Conservation (phyloP, 2,888 invertebrate species). For the Iselma pallidipennis region DNA sequence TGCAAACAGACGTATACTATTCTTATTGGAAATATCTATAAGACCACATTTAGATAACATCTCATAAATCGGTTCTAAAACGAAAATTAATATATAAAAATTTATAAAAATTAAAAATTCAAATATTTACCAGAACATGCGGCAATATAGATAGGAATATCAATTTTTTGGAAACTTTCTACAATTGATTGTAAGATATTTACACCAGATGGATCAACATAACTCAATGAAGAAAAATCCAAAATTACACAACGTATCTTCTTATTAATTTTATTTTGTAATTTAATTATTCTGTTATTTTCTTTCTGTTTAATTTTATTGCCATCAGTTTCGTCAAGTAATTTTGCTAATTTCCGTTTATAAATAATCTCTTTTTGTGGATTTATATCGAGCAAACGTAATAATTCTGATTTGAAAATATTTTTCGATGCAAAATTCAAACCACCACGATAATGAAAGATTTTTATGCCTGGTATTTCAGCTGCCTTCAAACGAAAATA, state of each 20-base stretch:
- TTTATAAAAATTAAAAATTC: neutral
- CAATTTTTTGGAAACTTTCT: conserved; percentile 59
- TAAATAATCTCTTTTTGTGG: conserved; percentile 56
- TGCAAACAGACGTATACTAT: conserved; percentile 61
- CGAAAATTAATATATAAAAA: no score
- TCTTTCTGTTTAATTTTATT: neutral
- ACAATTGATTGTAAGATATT: conserved; percentile 58
- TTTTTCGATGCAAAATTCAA: conserved; percentile 68
- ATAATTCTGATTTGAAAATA: conserved; percentile 61
- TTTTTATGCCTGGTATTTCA: conserved; percentile 66
- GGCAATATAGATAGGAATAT: conserved; percentile 61
- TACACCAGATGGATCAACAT: conserved; percentile 69
- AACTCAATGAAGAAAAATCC: conserved; percentile 67
- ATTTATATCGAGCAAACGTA: conserved; percentile 58
- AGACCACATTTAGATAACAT: conserved; percentile 65
- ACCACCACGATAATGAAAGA: conserved; percentile 70
- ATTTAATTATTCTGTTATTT: conserved; percentile 15
- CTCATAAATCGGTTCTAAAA: conserved; percentile 67
- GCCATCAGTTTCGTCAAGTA: neutral
- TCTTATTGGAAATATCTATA: conserved; percentile 57
- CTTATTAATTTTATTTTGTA: conserved; percentile 42
- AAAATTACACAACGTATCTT: conserved; percentile 56
- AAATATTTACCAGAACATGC: conserved; percentile 38
- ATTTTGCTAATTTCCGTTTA: conserved; percentile 52
- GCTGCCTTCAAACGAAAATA: conserved; percentile 61